These are phyloP conservation scores for Drymonia ruficornis DNA, from an alignment of 2,888 invertebrate species.

Conservation along the genomic window DNA sequence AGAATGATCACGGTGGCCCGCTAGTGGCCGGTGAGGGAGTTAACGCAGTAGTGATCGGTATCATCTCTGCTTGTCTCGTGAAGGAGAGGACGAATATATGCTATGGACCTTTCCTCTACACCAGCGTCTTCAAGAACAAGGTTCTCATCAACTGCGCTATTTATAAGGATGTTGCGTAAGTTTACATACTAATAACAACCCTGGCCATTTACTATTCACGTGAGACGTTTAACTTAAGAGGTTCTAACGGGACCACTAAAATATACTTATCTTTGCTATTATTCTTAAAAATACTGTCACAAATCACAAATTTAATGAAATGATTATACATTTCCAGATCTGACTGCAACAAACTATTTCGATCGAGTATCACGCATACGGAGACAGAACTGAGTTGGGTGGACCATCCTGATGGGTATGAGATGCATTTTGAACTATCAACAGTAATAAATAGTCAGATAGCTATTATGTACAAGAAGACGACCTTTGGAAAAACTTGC, in stretches of 20 bases:
- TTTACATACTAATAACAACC: too few species aligned
- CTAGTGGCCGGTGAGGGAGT: constrained; percentile 49
- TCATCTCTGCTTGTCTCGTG: constrained; percentile 67
- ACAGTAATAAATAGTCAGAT: too few species aligned
- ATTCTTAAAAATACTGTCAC: too few species aligned
- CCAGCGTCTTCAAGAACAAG: constrained; percentile 62
- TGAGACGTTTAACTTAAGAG: too few species aligned
- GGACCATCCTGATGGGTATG: constrained; percentile 68
- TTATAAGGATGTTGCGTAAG: constrained; percentile 57
- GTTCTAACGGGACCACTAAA: too few species aligned
- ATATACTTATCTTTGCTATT: too few species aligned
- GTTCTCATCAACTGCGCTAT: constrained; percentile 63
- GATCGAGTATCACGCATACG: constrained; percentile 56
- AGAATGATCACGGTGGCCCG: constrained; percentile 72
- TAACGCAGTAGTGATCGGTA: constrained; percentile 55
- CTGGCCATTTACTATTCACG: too few species aligned
- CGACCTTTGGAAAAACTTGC: too few species aligned
- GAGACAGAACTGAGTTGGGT: constrained; percentile 59
- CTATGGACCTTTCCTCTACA: constrained; percentile 67
- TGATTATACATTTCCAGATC: constrained; percentile 39
- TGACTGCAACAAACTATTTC: constrained; percentile 59
- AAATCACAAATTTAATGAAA: too few species aligned
- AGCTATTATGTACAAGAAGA: too few species aligned
- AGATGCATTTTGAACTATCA: not conserved
- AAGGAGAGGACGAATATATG: constrained; percentile 61